A percentile compares a stretch with the other conserved stretches of the same genome.
Evolutionary conservation across 2,888 invertebrate genomes (phyloP).

Genomic region (Rapana venosa): DNA sequence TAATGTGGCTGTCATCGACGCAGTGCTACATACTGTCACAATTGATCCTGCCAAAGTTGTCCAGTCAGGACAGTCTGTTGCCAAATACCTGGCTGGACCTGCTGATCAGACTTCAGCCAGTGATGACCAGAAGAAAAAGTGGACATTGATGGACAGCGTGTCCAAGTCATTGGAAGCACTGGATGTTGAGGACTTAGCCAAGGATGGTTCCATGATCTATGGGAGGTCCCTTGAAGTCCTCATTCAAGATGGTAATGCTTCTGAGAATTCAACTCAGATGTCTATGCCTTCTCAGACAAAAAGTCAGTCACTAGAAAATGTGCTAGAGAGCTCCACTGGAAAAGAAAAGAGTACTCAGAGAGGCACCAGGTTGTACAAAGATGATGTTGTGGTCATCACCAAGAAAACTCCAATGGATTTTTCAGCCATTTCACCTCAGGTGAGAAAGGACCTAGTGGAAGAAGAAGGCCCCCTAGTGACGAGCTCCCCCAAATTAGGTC

Average conservation of each 20-base stretch:
- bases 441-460: constrained; percentile 26
- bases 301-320: not conserved
- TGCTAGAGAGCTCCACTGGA: not conserved
- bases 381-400: constrained; percentile 27
- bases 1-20: constrained; percentile 24
- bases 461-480: constrained; percentile 40
- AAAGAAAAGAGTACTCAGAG: not conserved
- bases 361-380: constrained; percentile 17
- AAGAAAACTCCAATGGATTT: constrained; percentile 29
- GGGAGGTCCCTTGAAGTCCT: constrained; percentile 23
- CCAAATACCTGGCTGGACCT: not conserved
- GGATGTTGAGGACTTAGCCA: constrained; percentile 9
- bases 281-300: not conserved
- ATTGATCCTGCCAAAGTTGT: constrained; percentile 28
- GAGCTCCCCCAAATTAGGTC: constrained; percentile 40
- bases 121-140: not conserved
- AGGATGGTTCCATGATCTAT: constrained; percentile 28
- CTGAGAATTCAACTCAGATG: not conserved
- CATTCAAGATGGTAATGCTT: constrained; percentile 12
- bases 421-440: constrained; percentile 36
- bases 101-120: not conserved
- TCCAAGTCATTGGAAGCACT: constrained; percentile 32
- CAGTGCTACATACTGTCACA: constrained; percentile 34
- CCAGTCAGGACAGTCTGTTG: not conserved
- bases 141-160: constrained; percentile 23